Evolutionary conservation across 2,888 invertebrate genomes (phyloP).

Genomic region (Amphipyra tragopoginis): DNA sequence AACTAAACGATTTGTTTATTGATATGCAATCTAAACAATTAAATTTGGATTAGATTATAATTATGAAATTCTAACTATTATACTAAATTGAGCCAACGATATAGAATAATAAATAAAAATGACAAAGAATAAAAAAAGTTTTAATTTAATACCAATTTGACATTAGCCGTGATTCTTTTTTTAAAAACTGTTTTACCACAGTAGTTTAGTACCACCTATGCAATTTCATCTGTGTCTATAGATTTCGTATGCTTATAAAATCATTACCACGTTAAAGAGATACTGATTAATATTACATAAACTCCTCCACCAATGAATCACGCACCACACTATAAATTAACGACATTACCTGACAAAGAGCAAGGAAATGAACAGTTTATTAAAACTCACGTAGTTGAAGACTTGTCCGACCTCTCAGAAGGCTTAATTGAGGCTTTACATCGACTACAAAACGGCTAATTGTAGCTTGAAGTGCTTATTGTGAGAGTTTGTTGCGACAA

Average conservation of each 20-base stretch:
- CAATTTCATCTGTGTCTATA: too few species aligned
- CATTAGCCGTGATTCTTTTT: too few species aligned
- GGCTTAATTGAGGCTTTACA: constrained; percentile 86
- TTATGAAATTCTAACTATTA: neutral
- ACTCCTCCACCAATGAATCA: constrained; percentile 33
- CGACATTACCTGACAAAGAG: constrained; percentile 67
- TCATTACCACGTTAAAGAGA: constrained; percentile 3
- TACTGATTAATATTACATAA: constrained; percentile 24
- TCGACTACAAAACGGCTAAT: constrained; percentile 87
- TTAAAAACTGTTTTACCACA: too few species aligned
- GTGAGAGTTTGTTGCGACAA: constrained; percentile 68
- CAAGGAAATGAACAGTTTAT: constrained; percentile 74
- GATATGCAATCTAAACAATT: constrained; percentile 21
- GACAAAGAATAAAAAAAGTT: too few species aligned
- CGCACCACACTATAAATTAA: constrained; percentile 70
- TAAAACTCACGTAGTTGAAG: constrained; percentile 71
- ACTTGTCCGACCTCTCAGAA: constrained; percentile 74
- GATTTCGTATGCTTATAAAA: neutral
- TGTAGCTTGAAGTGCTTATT: constrained; percentile 85
- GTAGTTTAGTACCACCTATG: too few species aligned
- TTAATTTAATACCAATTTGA: too few species aligned
- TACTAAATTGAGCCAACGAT: neutral
- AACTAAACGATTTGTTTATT: constrained; percentile 41
- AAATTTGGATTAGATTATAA: constrained; percentile 21
- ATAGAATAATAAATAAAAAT: neutral